Percentiles rank a stretch among this genome's conserved stretches.
These are phyloP conservation scores for Oncorhynchus tshawytscha DNA, from an alignment of 2,113 vertebrate genomes.

Conservation along the genomic window DNA sequence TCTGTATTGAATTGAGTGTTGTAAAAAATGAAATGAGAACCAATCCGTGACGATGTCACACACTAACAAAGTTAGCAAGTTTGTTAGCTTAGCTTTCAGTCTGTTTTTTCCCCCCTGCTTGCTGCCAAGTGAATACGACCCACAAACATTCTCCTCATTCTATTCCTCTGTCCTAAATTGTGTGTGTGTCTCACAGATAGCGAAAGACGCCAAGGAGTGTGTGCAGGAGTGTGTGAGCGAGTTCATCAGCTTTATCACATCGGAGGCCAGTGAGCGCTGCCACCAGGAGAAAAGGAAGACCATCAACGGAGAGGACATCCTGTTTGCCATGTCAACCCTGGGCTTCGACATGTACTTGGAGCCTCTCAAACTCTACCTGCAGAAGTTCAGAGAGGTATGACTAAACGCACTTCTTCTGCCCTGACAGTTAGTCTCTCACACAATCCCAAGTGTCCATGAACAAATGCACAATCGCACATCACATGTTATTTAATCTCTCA, in stretches of 20 bases:
- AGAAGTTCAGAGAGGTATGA: slow-evolving; percentile 86
- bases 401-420: too few relatives aligned
- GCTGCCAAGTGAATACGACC: too few relatives aligned
- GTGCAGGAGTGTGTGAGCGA: slow-evolving; percentile 98
- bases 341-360: slow-evolving; percentile 99
- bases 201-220: slow-evolving; percentile 97
- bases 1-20: slow-evolving; percentile 9
- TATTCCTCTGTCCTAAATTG: too few relatives aligned
- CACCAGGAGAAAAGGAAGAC: slow-evolving; percentile 99
- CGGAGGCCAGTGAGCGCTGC: slow-evolving; percentile 95
- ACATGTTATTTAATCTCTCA: background rate
- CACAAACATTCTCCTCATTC: too few relatives aligned
- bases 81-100: background rate
- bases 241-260: slow-evolving; percentile 99
- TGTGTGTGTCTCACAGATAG: slow-evolving; percentile 77
- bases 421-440: background rate
- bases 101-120: background rate
- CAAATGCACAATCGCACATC: too few relatives aligned
- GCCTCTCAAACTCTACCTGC: slow-evolving; percentile 94
- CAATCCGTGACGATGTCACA: background rate
- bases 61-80: background rate
- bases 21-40: background rate
- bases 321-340: slow-evolving; percentile 98
- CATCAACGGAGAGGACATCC: slow-evolving; percentile 98
- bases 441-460: background rate